Evolutionary conservation across 92 coral and sea anemone genomes (phyloP).

Genomic region (Muricea muricata): DNA sequence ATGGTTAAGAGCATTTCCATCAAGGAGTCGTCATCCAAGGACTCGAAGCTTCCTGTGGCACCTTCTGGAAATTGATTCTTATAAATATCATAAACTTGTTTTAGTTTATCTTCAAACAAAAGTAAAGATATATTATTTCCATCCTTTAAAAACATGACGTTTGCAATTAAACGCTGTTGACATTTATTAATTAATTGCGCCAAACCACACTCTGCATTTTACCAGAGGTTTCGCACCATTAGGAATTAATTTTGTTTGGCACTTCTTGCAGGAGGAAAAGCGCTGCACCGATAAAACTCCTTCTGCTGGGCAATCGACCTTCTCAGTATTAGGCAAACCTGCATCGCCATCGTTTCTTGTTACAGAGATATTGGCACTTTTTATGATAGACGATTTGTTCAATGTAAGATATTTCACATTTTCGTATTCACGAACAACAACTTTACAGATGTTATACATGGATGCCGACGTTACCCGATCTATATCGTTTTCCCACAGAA

Average conservation of each 20-base stretch:
- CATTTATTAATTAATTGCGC: not conserved
- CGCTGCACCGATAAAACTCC: not conserved
- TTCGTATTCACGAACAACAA: constrained; percentile 9
- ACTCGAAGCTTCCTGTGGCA: not conserved
- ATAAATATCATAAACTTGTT: not conserved
- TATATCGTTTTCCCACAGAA: not conserved
- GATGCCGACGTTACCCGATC: not conserved
- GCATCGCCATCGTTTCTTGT: not conserved
- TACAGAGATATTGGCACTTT: not conserved
- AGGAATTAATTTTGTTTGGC: not conserved
- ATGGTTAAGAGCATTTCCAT: not conserved
- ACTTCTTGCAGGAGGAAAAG: not conserved
- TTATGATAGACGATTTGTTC: not conserved
- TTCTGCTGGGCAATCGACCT: constrained; percentile 13
- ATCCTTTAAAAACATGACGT: not conserved
- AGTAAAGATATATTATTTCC: not conserved
- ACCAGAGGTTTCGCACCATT: not conserved
- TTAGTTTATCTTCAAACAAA: not conserved
- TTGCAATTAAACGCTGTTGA: constrained; percentile 3
- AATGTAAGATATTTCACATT: not conserved
- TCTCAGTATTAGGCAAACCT: not conserved
- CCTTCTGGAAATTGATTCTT: not conserved
- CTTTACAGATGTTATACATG: not conserved
- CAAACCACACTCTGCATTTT: constrained; percentile 5
- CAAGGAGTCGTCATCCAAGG: not conserved